These are phyloP conservation scores for Leucoraja erinaceus DNA, from an alignment of 2,113 vertebrate genomes.

Conservation along the genomic window DNA sequence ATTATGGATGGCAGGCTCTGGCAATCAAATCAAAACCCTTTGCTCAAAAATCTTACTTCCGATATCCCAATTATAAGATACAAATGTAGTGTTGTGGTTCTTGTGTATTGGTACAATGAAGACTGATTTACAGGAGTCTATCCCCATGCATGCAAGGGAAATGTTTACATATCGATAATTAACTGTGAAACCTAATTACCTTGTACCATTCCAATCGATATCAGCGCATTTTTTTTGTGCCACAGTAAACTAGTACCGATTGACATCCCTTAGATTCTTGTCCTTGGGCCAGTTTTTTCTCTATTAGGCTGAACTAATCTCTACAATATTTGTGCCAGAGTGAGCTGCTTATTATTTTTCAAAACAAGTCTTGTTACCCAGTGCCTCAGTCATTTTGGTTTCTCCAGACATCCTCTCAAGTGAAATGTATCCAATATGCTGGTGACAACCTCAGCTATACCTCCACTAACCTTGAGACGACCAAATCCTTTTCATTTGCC, in stretches of 20 bases:
- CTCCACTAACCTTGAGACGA: not conserved
- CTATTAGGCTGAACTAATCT: not conserved
- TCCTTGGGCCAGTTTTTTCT: not conserved
- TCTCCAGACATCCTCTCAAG: not conserved
- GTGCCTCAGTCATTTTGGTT: not conserved
- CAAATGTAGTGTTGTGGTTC: not conserved
- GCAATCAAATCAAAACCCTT: not conserved
- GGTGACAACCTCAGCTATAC: not conserved
- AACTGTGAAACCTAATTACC: not conserved
- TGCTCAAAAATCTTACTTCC: not conserved
- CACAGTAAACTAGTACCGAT: not conserved
- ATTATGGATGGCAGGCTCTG: too few species aligned
- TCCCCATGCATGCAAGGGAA: not conserved
- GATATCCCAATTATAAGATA: too few species aligned
- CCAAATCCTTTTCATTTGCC: constrained; percentile 1
- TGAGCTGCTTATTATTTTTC: not conserved
- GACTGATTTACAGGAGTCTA: not conserved
- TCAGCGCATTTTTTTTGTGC: not conserved
- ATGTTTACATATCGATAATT: not conserved
- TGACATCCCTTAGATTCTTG: not conserved
- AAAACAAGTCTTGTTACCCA: not conserved
- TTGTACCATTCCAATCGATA: not conserved
- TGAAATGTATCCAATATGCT: constrained; percentile 27
- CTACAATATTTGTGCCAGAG: not conserved
- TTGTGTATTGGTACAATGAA: not conserved